Percentiles rank a stretch among this genome's conserved stretches.
These are phyloP conservation scores for Nomada goodeniana DNA, from an alignment of 2,888 invertebrate genomes.

Conservation along the genomic window DNA sequence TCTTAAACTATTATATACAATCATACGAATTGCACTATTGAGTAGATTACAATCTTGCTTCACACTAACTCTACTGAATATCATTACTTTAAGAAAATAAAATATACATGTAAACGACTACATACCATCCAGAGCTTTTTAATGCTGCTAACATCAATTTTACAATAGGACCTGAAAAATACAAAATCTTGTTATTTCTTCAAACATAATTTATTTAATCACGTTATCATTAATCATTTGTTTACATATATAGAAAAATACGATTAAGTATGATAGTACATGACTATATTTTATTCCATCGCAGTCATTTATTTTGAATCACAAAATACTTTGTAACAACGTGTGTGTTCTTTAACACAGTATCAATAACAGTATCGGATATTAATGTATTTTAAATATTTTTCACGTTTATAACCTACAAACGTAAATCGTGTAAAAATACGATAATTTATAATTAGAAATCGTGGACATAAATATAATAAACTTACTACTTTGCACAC, in stretches of 20 bases:
- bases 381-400: too few relatives aligned
- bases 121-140: slow-evolving; percentile 91
- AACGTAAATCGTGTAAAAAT: neutral
- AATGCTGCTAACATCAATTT: slow-evolving; percentile 94
- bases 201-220: neutral
- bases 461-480: slow-evolving; percentile 1
- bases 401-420: too few relatives aligned
- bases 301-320: neutral
- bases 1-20: too few relatives aligned
- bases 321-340: neutral
- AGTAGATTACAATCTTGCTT: too few relatives aligned
- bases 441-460: neutral
- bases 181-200: neutral
- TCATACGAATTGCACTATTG: too few relatives aligned
- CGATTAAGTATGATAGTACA: neutral
- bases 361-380: too few relatives aligned
- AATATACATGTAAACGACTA: slow-evolving; percentile 53
- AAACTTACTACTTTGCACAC: slow-evolving; percentile 89
- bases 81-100: too few relatives aligned
- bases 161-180: slow-evolving; percentile 89
- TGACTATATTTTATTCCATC: neutral
- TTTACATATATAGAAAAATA: neutral
- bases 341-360: too few relatives aligned
- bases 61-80: too few relatives aligned
- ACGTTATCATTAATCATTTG: neutral